Evolutionary conservation across 1,140 invertebrate species (phyloP).

Genomic region (Drosophila pachea): DNA sequence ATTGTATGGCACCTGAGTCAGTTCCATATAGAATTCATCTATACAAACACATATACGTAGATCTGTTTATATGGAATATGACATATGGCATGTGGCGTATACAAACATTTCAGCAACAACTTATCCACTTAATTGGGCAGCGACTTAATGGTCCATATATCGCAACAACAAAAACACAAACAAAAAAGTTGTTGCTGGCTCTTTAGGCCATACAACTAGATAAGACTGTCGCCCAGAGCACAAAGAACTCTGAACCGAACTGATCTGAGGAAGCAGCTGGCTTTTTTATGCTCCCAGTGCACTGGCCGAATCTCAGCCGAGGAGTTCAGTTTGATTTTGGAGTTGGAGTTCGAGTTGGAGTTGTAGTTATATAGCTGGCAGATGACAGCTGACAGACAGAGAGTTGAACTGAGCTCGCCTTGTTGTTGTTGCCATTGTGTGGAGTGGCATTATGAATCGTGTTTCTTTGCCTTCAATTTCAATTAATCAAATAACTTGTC

Average conservation of each 20-base stretch:
- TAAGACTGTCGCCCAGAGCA: constrained; percentile 22
- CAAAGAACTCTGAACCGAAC: constrained; percentile 24
- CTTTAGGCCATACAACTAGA: constrained; percentile 27
- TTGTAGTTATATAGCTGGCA: constrained; percentile 27
- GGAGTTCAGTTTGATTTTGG: constrained; percentile 24
- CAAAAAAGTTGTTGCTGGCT: constrained; percentile 28
- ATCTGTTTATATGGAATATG: background rate
- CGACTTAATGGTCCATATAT: constrained; percentile 61
- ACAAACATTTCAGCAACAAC: constrained; percentile 21
- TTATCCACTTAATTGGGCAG: constrained; percentile 56
- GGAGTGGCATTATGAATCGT: constrained; percentile 23
- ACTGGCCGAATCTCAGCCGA: background rate
- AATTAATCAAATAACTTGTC: constrained; percentile 35
- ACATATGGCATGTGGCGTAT: background rate
- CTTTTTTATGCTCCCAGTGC: constrained; percentile 20
- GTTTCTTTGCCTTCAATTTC: constrained; percentile 22
- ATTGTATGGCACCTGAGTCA: constrained; percentile 60
- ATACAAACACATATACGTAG: background rate
- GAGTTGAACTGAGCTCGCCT: background rate
- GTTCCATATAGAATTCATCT: too few relatives aligned
- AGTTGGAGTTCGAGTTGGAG: constrained; percentile 11
- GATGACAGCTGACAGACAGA: constrained; percentile 21
- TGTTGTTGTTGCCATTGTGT: constrained; percentile 2
- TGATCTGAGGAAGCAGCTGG: constrained; percentile 11
- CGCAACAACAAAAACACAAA: constrained; percentile 9